Base-by-base conservation (phyloP, 2,113 vertebrate species). In the Lycaon pictus region DNA sequence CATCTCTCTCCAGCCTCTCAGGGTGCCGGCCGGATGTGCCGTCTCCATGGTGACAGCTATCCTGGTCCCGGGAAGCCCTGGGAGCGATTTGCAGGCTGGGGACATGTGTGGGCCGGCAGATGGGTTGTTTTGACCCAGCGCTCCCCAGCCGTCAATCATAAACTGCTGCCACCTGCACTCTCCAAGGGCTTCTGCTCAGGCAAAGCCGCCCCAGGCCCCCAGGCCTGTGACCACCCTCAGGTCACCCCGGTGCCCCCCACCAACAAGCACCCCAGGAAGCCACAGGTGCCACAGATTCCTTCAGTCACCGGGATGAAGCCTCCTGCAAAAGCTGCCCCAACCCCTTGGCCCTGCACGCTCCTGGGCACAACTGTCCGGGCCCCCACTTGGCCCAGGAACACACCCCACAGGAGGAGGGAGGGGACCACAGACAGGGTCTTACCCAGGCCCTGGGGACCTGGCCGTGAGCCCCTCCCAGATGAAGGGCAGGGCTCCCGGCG, bases 21-120 rank as follows among this genome's bases (percentile, higher is more conserved):
- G 90, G 88, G 87, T 67, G 80, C 86, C 65, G 17, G 60, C 56
- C 86, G 86, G 94, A 93, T 67, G 86, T 96, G 97, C 96, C 7
- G 56, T 98, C 92, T 65, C 96, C 97, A 97, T 97, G 96, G 95
- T 5, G 79, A 97, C 95, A n/a, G 96, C 29, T n/a, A 77, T 90
- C 93, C 85, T 0, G 43, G 43, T 43, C 43, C 6, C 32, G 12
- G 69, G 51, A 90, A 95, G 96, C 88, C 69, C 93, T 56, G 56
- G 80, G 92, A 97, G 90, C 32, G 2, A 62, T 72, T 0, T 25
- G 77, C 60, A 77, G 72, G 92, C 92, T 37, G 80, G 74, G 15
- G 80, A 71, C 94, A 60, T 16, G 65, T 88, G 74, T 55, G 48
- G 81, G 92, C 60, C 27, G 37, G 92, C 95, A 98, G 97, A 92